A percentile compares a stretch with the other conserved stretches of the same genome.
Conservation (phyloP, 53 echinoderm and acorn worm species). For the Apostichopus leukothele region DNA sequence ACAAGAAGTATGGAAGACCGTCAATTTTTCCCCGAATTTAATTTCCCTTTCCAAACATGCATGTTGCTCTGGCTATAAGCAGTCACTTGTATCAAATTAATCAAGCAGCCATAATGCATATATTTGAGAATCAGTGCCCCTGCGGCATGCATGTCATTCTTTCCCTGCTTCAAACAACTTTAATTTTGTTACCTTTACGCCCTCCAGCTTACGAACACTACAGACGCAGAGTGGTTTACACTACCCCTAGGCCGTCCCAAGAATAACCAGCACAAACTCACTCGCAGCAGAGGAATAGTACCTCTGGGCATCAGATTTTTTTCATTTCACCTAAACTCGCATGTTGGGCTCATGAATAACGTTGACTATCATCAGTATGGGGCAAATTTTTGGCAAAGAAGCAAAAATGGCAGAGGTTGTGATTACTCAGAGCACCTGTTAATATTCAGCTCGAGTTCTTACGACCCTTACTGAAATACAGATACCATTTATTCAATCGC, state of each 20-base stretch:
- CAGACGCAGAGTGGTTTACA: neutral
- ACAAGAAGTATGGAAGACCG: neutral
- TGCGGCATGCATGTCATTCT: neutral
- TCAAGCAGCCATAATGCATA: constrained; percentile 5
- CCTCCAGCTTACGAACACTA: constrained; percentile 11
- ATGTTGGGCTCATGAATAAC: neutral
- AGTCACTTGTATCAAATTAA: constrained; percentile 36
- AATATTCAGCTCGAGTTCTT: neutral
- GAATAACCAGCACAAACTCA: neutral
- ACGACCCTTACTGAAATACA: neutral
- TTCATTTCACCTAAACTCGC: neutral
- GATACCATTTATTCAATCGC: neutral
- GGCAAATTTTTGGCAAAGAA: neutral
- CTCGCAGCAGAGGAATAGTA: neutral
- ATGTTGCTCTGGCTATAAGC: neutral
- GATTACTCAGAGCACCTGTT: neutral
- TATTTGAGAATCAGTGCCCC: constrained; percentile 22
- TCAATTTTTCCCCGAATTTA: constrained; percentile 20
- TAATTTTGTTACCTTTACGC: constrained; percentile 11
- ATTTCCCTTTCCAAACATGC: constrained; percentile 45
- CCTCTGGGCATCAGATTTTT: neutral
- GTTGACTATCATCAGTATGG: neutral
- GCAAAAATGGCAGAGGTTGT: neutral
- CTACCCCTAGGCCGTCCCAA: neutral
- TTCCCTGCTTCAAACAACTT: constrained; percentile 25